Evolutionary conservation across 1,140 invertebrate species (phyloP).

Genomic region (Gryon sp.): DNA sequence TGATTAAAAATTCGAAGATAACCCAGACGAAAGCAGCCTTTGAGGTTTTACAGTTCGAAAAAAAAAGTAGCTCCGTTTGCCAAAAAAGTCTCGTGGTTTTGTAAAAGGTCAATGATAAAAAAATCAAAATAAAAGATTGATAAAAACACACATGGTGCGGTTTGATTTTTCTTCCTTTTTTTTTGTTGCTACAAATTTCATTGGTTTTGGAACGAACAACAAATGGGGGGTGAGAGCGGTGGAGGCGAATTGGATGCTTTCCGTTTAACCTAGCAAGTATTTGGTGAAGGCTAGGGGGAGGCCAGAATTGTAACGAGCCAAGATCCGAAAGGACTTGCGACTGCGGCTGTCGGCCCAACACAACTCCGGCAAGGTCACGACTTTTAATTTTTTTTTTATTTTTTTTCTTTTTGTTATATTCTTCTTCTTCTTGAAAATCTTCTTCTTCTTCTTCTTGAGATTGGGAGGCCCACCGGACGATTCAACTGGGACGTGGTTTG

Average conservation of each 20-base stretch:
- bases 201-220: too few relatives aligned
- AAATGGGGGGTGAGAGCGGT: slow-evolving; percentile 1
- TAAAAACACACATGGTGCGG: too few relatives aligned
- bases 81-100: too few relatives aligned
- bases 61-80: too few relatives aligned
- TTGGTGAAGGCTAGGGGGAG: slow-evolving; percentile 77
- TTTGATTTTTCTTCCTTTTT: too few relatives aligned
- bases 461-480: slow-evolving; percentile 67
- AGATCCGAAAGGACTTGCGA: slow-evolving; percentile 66
- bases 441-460: slow-evolving; percentile 64
- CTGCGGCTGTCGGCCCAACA: slow-evolving; percentile 71
- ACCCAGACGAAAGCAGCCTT: slow-evolving; percentile 77
- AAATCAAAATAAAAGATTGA: too few relatives aligned
- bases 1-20: too few relatives aligned
- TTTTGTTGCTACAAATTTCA: too few relatives aligned
- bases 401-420: slow-evolving; percentile 38
- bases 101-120: too few relatives aligned
- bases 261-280: slow-evolving; percentile 76
- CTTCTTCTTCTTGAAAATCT: slow-evolving; percentile 18
- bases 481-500: slow-evolving; percentile 43
- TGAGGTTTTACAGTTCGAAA: too few relatives aligned
- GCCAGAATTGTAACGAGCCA: slow-evolving; percentile 75
- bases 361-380: slow-evolving; percentile 76
- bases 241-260: slow-evolving; percentile 70
- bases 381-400: slow-evolving; percentile 49